Percentiles rank a stretch among this genome's conserved stretches.
Evolutionary conservation across 2,113 vertebrate species (phyloP).

Genomic region (Sakesphorus luctuosus): DNA sequence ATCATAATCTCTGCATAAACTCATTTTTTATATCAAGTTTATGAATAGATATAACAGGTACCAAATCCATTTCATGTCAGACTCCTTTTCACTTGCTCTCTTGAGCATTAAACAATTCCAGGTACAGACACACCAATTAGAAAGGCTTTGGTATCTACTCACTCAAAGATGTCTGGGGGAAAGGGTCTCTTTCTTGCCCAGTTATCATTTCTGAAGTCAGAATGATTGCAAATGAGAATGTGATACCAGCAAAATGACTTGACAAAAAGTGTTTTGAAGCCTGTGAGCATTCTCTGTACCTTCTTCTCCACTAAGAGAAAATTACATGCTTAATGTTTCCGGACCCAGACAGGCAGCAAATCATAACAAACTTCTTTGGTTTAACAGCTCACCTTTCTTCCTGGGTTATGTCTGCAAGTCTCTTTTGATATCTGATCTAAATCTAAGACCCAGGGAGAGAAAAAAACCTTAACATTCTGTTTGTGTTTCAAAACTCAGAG

Average conservation of each 20-base stretch:
- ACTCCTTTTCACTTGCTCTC: not conserved
- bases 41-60: not conserved
- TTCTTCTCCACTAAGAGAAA: not conserved
- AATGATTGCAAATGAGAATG: not conserved
- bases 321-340: not conserved
- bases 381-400: not conserved
- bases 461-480: fast-evolving
- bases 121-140: not conserved
- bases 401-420: not conserved
- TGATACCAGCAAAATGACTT: not conserved
- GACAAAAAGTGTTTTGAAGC: not conserved
- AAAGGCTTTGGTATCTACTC: not conserved
- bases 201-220: not conserved
- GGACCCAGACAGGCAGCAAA: not conserved
- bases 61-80: not conserved
- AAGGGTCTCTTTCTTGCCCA: not conserved
- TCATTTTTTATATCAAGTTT: not conserved
- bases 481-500: not conserved
- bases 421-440: not conserved
- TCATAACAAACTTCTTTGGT: not conserved
- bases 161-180: not conserved
- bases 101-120: not conserved
- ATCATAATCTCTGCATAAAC: not conserved
- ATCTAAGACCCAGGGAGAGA: not conserved
- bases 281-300: not conserved